Conservation (phyloP, 2,113 vertebrate species). For the Anoplopoma fimbria region DNA sequence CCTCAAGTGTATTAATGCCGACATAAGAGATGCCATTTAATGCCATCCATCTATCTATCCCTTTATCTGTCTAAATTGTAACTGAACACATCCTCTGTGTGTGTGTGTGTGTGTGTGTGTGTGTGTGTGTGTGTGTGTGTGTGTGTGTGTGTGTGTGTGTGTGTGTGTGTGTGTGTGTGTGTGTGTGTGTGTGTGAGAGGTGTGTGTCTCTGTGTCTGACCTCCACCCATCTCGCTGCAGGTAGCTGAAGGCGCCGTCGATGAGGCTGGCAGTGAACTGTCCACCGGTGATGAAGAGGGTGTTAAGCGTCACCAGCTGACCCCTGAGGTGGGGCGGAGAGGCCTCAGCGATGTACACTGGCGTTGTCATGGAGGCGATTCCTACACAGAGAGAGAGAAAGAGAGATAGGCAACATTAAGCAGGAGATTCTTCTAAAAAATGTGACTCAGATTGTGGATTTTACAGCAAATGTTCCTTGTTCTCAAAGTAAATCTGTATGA, state of each 20-base stretch:
- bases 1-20: neutral
- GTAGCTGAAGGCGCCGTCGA: conserved; percentile 97
- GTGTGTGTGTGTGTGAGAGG: neutral
- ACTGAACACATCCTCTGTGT: neutral
- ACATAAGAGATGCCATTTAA: neutral
- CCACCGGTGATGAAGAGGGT: conserved; percentile 98
- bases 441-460: neutral
- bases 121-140: neutral
- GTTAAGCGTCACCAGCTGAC: conserved; percentile 96
- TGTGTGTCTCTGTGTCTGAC: conserved; percentile 72
- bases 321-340: conserved; percentile 92
- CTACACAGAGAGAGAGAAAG: conserved; percentile 72
- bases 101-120: neutral
- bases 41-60: neutral
- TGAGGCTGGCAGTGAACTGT: conserved; percentile 94
- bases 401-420: neutral
- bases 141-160: conserved; percentile 4
- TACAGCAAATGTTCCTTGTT: neutral
- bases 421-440: neutral
- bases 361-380: conserved; percentile 97
- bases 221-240: conserved; percentile 93
- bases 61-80: neutral
- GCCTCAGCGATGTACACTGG: conserved; percentile 98
- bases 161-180: neutral
- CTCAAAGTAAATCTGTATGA: no score